These are phyloP conservation scores for Heterochromis multidens DNA, from an alignment of 2,113 vertebrate species.

Conservation along the genomic window DNA sequence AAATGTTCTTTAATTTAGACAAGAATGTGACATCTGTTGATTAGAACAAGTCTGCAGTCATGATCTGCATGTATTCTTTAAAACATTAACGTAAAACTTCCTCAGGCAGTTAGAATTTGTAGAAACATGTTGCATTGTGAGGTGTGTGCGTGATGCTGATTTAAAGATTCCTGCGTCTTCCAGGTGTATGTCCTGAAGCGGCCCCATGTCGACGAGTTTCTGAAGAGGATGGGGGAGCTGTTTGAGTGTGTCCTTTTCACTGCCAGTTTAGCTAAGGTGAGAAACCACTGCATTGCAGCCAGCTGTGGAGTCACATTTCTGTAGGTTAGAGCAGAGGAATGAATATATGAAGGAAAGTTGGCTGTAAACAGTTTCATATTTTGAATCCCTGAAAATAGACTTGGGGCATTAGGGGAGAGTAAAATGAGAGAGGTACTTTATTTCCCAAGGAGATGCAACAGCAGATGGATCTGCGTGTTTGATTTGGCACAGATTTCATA, in stretches of 20 bases:
- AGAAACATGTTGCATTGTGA: not conserved
- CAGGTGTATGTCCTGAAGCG: constrained; percentile 97
- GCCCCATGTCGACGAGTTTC: constrained; percentile 93
- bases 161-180: not conserved
- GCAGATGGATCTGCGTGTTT: not conserved
- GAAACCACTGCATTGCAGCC: not conserved
- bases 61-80: not conserved
- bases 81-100: not conserved
- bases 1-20: not conserved
- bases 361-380: not conserved
- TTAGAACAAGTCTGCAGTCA: not conserved
- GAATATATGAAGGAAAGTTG: not conserved
- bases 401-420: not conserved
- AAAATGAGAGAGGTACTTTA: not conserved
- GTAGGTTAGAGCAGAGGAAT: not conserved
- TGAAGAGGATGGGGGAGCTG: constrained; percentile 94
- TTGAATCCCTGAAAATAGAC: not conserved
- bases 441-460: not conserved
- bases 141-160: not conserved
- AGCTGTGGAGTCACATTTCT: not conserved
- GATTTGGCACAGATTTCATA: not conserved
- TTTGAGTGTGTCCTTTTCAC: constrained; percentile 98
- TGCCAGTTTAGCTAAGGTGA: constrained; percentile 96
- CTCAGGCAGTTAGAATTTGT: not conserved
- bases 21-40: not conserved